Percentiles rank a stretch among this genome's conserved stretches.
phyloP scores from a whole-genome alignment of 1,140 invertebrate species.

The Megalopta genalis region DNA sequence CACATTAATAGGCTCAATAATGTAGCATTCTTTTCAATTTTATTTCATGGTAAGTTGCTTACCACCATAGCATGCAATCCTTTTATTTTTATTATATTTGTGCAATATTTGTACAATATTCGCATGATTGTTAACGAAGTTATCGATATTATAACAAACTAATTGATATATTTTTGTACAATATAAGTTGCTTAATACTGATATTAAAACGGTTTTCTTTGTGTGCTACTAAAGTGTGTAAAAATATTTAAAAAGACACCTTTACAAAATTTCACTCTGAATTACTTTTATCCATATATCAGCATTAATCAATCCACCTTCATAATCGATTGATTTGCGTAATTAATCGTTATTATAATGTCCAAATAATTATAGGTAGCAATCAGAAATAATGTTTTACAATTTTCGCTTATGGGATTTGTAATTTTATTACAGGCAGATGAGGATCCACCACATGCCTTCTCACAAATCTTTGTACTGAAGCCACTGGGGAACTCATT shows the following conservation, averaged over 20 bases:
- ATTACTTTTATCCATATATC: not conserved
- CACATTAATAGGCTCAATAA: not conserved
- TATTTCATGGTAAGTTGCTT: conserved; percentile 7
- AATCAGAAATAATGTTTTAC: not conserved
- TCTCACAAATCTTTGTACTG: conserved; percentile 93
- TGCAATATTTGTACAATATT: not conserved
- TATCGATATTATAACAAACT: not conserved
- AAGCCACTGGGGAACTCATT: conserved; percentile 91
- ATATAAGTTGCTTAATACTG: not conserved
- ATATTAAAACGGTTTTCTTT: not conserved
- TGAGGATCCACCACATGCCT: conserved; percentile 95
- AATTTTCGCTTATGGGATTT: not conserved
- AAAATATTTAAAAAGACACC: not conserved
- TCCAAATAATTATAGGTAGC: not conserved
- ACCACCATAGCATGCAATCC: not conserved
- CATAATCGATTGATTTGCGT: not conserved
- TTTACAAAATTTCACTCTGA: not conserved
- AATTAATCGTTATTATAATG: not conserved
- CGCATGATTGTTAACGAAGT: conserved; percentile 7
- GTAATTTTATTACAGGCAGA: conserved; percentile 87
- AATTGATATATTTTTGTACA: not conserved
- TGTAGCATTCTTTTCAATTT: conserved; percentile 11
- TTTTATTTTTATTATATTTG: not conserved
- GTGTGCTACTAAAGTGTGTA: not conserved
- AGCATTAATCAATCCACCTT: not conserved